Conservation (phyloP, 37 sponge, comb jelly and placozoan species). For the Halisarca cf. caerulea region DNA sequence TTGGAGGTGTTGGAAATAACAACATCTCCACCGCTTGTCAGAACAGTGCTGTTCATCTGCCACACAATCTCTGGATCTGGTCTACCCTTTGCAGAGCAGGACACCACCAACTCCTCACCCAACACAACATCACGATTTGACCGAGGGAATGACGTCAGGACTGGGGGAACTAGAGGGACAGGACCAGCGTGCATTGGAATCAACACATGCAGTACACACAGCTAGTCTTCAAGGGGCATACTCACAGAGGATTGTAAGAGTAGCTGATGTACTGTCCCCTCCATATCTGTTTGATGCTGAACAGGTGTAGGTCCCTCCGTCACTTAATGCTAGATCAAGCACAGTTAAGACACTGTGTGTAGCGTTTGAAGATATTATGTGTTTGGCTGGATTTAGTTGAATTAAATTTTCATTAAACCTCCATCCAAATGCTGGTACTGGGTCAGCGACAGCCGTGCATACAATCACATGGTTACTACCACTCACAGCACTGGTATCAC, state of each 20-base stretch:
- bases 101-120: neutral
- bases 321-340: neutral
- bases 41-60: neutral
- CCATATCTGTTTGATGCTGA: slow-evolving; percentile 28
- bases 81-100: neutral
- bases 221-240: too few relatives aligned
- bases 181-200: neutral
- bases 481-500: neutral
- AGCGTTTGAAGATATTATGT: neutral
- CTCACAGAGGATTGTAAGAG: neutral
- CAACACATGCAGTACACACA: neutral
- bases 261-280: slow-evolving; percentile 5
- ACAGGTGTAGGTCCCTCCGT: slow-evolving; percentile 14
- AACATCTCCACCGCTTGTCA: neutral
- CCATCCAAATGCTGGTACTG: neutral
- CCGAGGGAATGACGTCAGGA: neutral
- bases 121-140: neutral
- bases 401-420: neutral
- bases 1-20: too few relatives aligned
- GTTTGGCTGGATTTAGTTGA: neutral
- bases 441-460: slow-evolving; percentile 11
- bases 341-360: neutral
- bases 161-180: neutral
- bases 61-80: neutral
- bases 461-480: neutral